phyloP scores from a whole-genome alignment of 2,888 invertebrate genomes.

The Colletes collaris region DNA sequence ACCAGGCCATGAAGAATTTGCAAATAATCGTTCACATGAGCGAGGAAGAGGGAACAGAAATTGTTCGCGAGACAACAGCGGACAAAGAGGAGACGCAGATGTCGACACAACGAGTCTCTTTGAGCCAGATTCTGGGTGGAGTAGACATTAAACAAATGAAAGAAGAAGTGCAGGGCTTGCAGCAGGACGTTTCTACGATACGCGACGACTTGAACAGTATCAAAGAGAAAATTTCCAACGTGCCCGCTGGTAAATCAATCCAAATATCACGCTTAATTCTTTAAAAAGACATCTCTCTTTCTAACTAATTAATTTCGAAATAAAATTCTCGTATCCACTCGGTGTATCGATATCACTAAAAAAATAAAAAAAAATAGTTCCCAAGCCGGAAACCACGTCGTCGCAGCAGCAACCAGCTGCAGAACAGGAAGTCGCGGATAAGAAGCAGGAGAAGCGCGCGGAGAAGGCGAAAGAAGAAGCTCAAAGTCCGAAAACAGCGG shows the following conservation, averaged over 20 bases:
- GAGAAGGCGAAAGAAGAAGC: not conserved
- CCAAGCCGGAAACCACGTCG: too few species aligned
- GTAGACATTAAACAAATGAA: constrained; percentile 64
- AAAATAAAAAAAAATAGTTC: too few species aligned
- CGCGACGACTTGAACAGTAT: constrained; percentile 56
- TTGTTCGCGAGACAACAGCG: not conserved
- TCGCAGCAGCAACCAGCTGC: too few species aligned
- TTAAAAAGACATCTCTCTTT: too few species aligned
- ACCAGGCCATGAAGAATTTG: constrained; percentile 42
- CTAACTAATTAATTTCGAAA: too few species aligned
- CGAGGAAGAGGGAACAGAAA: not conserved
- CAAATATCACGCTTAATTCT: too few species aligned
- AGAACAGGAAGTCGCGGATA: not conserved
- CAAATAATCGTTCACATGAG: constrained; percentile 26
- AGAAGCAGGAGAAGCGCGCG: not conserved
- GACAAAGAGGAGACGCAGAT: not conserved
- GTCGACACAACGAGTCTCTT: constrained; percentile 22
- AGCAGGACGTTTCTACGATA: constrained; percentile 58
- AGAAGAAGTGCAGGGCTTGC: constrained; percentile 53
- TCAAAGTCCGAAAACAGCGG: not conserved
- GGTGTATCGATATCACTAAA: too few species aligned
- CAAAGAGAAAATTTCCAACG: constrained; percentile 37
- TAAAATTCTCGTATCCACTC: too few species aligned
- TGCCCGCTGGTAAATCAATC: constrained; percentile 20
- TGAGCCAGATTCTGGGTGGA: constrained; percentile 45